phyloP scores from a whole-genome alignment of 2,797 vertebrate species.

The Cottoperca gobio region DNA sequence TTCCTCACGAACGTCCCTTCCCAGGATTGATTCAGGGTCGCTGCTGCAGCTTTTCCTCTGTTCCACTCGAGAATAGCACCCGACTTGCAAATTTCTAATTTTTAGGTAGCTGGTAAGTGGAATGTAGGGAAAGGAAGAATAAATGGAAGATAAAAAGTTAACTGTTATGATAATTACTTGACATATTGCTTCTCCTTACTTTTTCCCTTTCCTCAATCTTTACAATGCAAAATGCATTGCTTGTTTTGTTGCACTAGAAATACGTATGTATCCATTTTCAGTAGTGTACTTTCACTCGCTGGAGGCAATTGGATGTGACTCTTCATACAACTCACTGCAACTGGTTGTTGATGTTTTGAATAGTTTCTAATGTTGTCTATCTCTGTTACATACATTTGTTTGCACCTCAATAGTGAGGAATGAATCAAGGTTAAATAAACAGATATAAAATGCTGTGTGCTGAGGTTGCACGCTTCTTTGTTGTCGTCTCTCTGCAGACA shows the following conservation, averaged over 20 bases:
- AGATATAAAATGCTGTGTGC: too few relatives aligned
- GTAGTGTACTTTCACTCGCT: background rate
- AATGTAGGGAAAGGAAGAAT: background rate
- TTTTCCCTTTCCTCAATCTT: too few relatives aligned
- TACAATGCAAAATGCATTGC: background rate
- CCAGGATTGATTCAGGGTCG: background rate
- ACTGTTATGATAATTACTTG: too few relatives aligned
- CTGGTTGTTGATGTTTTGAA: background rate
- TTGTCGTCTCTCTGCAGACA: constrained; percentile 83
- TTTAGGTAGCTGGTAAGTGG: background rate
- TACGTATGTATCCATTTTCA: too few relatives aligned
- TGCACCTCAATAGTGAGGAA: too few relatives aligned
- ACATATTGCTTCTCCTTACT: too few relatives aligned
- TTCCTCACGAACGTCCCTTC: background rate
- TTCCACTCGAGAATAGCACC: background rate
- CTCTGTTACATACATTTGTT: background rate
- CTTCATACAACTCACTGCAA: background rate
- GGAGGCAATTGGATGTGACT: background rate
- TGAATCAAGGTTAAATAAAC: too few relatives aligned
- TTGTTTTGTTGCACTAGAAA: background rate
- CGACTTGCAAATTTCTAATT: background rate
- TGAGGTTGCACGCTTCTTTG: background rate
- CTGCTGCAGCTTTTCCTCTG: background rate
- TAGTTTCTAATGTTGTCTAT: background rate
- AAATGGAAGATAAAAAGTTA: background rate